These are phyloP conservation scores for Platichthys flesus DNA, from an alignment of 2,113 vertebrate genomes.

Conservation along the genomic window DNA sequence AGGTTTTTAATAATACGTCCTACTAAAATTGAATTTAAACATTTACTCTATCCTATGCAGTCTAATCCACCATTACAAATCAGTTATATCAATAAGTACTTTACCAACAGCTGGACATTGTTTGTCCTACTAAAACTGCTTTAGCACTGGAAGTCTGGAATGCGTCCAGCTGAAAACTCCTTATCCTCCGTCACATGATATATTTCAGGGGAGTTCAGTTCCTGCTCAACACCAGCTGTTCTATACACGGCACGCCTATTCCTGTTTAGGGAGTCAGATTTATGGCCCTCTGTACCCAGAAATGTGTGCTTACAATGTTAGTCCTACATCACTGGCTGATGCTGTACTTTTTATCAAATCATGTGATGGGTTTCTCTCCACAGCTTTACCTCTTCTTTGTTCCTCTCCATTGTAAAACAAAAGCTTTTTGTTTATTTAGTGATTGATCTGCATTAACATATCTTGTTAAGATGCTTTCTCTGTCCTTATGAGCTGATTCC, in stretches of 20 bases:
- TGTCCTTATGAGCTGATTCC: conserved; percentile 16
- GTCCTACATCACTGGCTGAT: not conserved
- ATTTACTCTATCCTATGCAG: too few relatives aligned
- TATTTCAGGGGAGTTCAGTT: not conserved
- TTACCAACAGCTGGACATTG: not conserved
- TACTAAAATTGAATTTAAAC: too few relatives aligned
- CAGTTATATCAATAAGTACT: not conserved
- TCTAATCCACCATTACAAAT: too few relatives aligned
- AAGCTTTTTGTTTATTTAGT: conserved; percentile 1
- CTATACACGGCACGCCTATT: not conserved
- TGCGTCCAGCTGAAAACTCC: not conserved
- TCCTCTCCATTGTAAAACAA: conserved; percentile 3
- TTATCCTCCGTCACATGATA: conserved; percentile 1
- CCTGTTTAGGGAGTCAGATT: not conserved
- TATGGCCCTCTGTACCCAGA: not conserved
- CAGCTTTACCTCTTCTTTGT: not conserved
- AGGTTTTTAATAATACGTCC: too few relatives aligned
- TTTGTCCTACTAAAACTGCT: not conserved
- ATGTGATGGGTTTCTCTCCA: not conserved
- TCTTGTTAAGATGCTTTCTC: conserved; percentile 20
- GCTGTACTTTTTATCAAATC: not conserved
- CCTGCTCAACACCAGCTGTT: conserved; percentile 21
- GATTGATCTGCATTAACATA: not conserved
- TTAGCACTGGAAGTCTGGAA: not conserved
- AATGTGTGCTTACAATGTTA: conserved; percentile 2